Evolutionary conservation across 2,888 invertebrate genomes (phyloP), one percentile per base, ranked within the genome.

Genomic region (Cerastoderma edule): DNA sequence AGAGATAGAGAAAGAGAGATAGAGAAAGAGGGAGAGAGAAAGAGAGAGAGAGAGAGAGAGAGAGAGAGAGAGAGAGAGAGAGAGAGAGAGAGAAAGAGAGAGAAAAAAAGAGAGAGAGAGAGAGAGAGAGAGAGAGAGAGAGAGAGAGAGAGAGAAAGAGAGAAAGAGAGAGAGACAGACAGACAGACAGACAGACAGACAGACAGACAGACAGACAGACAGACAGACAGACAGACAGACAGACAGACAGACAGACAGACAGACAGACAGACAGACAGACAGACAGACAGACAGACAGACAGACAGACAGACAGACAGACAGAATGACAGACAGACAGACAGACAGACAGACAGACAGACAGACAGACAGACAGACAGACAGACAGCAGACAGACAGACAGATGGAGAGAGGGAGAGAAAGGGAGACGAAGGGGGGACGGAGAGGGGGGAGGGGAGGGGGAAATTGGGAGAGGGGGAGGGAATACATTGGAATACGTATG

Each of bases 51-150:
- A 56, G 28, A 66, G 50, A 63, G 30, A 70, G 35, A 63, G 64
- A 70, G 50, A 50, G 63, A 48, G 63, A 70, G 33, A 48, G 63
- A 53, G 53, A 53, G 53, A 53, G 53, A 53, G 53, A 53, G 53
- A 53, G 53, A 53, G 53, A 53, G 53, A 53, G 53, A 53, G 53
- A 53, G 53, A 39, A 16, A 39, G 39, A 39, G 39, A 39, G 39
- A 39, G 39, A 39, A 16, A 39, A 16, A 39, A 39, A 39, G 39
- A 39, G 16, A 8, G 39, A 10, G 8, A 8, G 16, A 39, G 8
- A 16, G 16, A 16, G 39, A 16, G 39, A 39, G 16, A 39, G 10
- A 39, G 8, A 16, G 8, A 10, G 10, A 10, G 16, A 8, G 16
- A 10, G 10, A 10, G 8, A 8, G 8, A 10, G 39, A 10, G 39